Percentiles rank a stretch among this genome's conserved stretches.
These are phyloP conservation scores for Siphamia tubifer DNA, from an alignment of 2,113 vertebrate genomes.

Conservation along the genomic window DNA sequence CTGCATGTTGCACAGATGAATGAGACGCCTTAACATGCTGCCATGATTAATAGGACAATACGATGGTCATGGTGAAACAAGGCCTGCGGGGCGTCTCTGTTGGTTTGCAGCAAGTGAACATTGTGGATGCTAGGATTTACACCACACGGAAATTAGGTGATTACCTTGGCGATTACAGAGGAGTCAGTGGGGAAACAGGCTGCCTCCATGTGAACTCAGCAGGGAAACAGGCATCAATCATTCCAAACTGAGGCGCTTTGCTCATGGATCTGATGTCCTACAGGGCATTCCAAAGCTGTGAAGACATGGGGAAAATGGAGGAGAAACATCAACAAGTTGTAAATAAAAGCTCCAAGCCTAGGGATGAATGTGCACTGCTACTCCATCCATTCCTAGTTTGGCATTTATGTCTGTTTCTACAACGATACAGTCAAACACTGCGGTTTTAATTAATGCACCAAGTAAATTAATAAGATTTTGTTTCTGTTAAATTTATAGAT, in stretches of 20 bases:
- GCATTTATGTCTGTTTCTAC: too few relatives aligned
- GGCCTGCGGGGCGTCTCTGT: background rate
- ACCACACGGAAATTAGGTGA: constrained; percentile 61
- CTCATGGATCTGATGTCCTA: constrained; percentile 11
- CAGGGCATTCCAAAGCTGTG: constrained; percentile 29
- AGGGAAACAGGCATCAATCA: constrained; percentile 62
- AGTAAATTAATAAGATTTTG: too few relatives aligned
- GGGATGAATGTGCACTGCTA: background rate
- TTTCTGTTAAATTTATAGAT: too few relatives aligned
- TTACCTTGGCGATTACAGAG: constrained; percentile 41
- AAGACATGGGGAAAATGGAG: constrained; percentile 8
- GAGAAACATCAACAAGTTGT: background rate
- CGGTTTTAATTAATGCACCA: too few relatives aligned
- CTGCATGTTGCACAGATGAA: constrained; percentile 1
- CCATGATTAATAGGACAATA: constrained; percentile 14
- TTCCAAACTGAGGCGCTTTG: constrained; percentile 4
- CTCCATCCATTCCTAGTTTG: background rate
- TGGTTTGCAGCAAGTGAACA: constrained; percentile 10
- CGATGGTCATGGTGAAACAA: constrained; percentile 7
- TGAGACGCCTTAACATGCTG: constrained; percentile 8
- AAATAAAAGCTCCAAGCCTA: constrained; percentile 3
- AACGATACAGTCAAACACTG: too few relatives aligned
- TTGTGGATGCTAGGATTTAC: constrained; percentile 42
- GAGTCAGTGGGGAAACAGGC: constrained; percentile 13
- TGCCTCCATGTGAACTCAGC: constrained; percentile 48